These are phyloP conservation scores for Mythimna lalbum DNA, from an alignment of 2,888 invertebrate genomes.

Conservation along the genomic window DNA sequence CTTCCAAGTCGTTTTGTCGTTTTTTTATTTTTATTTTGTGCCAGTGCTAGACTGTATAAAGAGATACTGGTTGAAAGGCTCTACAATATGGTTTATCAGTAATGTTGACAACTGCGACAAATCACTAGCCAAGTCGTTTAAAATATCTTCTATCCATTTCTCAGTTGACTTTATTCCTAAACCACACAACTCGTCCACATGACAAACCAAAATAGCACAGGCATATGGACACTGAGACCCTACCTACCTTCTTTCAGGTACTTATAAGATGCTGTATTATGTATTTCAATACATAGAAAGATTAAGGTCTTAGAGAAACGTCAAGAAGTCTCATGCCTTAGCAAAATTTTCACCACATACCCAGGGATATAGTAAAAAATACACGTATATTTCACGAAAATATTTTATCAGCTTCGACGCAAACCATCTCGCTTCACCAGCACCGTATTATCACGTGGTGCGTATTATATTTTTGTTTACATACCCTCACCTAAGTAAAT, in stretches of 20 bases:
- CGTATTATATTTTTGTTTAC: constrained; percentile 60
- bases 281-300: neutral
- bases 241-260: too few species aligned
- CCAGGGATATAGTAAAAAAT: neutral
- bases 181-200: too few species aligned
- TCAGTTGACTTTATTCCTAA: neutral
- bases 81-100: neutral
- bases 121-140: neutral
- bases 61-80: too few species aligned
- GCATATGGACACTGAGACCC: too few species aligned
- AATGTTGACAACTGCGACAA: neutral
- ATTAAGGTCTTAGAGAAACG: neutral
- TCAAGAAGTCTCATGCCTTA: neutral
- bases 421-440: constrained; percentile 27
- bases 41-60: too few species aligned
- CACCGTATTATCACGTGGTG: constrained; percentile 38
- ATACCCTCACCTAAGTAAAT: constrained; percentile 53
- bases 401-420: constrained; percentile 39
- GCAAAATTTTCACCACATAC: constrained; percentile 14
- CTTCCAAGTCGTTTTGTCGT: too few species aligned
- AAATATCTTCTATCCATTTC: neutral
- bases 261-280: neutral
- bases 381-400: constrained; percentile 16
- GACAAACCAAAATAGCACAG: too few species aligned
- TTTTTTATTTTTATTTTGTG: too few species aligned